These are phyloP conservation scores for Andinoacara biseriatus DNA, from an alignment of 2,113 vertebrate species.

Conservation along the genomic window DNA sequence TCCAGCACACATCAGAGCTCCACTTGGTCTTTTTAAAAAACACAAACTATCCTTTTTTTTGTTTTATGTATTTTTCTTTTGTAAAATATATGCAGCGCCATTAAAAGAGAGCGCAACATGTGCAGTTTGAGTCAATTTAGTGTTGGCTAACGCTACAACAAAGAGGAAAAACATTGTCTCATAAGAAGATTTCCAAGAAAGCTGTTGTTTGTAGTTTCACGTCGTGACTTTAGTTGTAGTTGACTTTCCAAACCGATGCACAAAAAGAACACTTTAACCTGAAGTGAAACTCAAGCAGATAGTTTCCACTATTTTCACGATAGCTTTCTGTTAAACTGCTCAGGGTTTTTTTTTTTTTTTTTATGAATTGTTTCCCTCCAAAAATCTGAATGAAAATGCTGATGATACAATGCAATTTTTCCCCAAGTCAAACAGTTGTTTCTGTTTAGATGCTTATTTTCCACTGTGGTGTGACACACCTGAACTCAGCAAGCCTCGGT, in stretches of 20 bases:
- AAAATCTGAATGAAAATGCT: not conserved
- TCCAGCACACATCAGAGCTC: not conserved
- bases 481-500: not conserved
- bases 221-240: slow-evolving; percentile 22
- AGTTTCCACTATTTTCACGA: slow-evolving; percentile 45
- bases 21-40: not conserved
- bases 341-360: not conserved
- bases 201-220: slow-evolving; percentile 38
- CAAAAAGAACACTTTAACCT: slow-evolving; percentile 14
- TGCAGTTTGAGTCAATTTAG: not conserved
- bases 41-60: not conserved
- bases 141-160: not conserved
- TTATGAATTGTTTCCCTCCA: not conserved
- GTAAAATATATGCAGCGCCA: not conserved
- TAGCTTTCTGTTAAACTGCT: slow-evolving; percentile 20
- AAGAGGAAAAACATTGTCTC: not conserved
- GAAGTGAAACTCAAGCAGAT: slow-evolving; percentile 44
- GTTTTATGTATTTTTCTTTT: not conserved
- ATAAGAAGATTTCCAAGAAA: slow-evolving; percentile 55
- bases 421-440: slow-evolving; percentile 16
- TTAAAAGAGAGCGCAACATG: not conserved
- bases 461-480: not conserved
- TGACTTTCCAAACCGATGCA: slow-evolving; percentile 50
- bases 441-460: slow-evolving; percentile 12
- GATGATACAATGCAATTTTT: not conserved